Base-by-base conservation (phyloP, 2,797 vertebrate species). In the Pseudopleuronectes americanus region DNA sequence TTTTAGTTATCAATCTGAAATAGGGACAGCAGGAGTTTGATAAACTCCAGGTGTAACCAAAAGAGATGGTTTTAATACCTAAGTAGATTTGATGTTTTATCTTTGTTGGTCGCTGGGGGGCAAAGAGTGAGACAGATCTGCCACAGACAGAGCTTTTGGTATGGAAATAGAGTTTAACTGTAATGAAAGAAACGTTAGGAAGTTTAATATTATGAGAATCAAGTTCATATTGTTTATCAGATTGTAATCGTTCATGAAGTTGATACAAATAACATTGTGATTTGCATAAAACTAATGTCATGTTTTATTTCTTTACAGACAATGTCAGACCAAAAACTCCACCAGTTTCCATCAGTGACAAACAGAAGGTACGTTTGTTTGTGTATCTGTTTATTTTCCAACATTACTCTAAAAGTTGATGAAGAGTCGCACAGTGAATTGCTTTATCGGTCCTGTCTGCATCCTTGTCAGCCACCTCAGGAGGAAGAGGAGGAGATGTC, bases 401-500 rank as follows among this genome's bases (percentile, higher is more conserved):
- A 4, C 7, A 1, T 55, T 8, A 26, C 19, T 57, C 0, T 3
- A 24, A 22, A 49, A 36, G 5, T 6, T 24, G 0, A 21, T 0
- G 13, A 13, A 33, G 3, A 24, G 28, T 0, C 4, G 3, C 16
- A 5, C 21, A 45, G 5, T 36, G n/a, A 8, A 1, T 68, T 54
- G 2, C 6, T 14, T 23, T 45, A 60, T 22, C 19, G 24, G 0
- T 53, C 5, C n/a, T 6, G 13, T 61, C 13, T 13, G 1, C 17
- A 2, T 53, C 21, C 17, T 57, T 57, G 14, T 2, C 64, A 91
- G 89, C 71, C 72, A 0, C 23, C 65, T n/a, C 80, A 74, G 1
- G 93, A 97, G 83, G 96, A 97, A 0, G 97, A 98, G 48, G 97
- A 98, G 65, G 97, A 98, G 81, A 97, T 99, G 81, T 98, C 97